phyloP scores from a whole-genome alignment of 2,797 vertebrate genomes.

The Acanthurus leucopareius region DNA sequence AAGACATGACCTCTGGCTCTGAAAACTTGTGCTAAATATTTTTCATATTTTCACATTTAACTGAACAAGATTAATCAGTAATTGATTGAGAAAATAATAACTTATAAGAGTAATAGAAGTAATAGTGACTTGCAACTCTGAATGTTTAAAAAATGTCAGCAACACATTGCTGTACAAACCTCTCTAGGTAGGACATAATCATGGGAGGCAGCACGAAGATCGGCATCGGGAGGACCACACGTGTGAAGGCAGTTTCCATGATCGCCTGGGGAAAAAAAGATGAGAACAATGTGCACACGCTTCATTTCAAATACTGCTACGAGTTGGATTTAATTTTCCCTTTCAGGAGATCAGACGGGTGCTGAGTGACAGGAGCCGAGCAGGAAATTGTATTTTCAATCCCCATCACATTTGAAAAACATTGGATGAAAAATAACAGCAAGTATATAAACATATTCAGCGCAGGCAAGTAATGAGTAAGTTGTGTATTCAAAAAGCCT shows the following conservation, averaged over 20 bases:
- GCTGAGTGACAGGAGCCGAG: slow-evolving; percentile 33
- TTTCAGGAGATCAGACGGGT: slow-evolving; percentile 47
- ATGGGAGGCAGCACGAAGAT: slow-evolving; percentile 97
- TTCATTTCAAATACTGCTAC: slow-evolving; percentile 55
- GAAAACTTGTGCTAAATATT: background rate
- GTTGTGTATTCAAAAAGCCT: slow-evolving; percentile 28
- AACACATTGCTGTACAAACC: slow-evolving; percentile 66
- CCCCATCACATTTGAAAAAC: slow-evolving; percentile 3
- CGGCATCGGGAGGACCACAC: slow-evolving; percentile 96
- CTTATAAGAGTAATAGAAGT: background rate
- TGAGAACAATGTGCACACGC: slow-evolving; percentile 66
- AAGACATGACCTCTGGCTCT: background rate
- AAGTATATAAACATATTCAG: background rate
- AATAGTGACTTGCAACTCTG: background rate
- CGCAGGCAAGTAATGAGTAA: background rate
- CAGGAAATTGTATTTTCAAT: slow-evolving; percentile 25
- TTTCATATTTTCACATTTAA: background rate
- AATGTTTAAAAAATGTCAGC: background rate
- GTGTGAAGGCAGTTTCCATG: slow-evolving; percentile 94
- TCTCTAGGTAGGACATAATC: slow-evolving; percentile 87
- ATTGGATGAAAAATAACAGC: background rate
- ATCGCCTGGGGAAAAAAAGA: slow-evolving; percentile 88
- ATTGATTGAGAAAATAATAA: background rate
- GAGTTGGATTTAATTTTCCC: slow-evolving; percentile 55
- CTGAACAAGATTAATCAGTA: background rate